Conservation (phyloP, 2,888 invertebrate genomes). For the Lutraria lutraria region DNA sequence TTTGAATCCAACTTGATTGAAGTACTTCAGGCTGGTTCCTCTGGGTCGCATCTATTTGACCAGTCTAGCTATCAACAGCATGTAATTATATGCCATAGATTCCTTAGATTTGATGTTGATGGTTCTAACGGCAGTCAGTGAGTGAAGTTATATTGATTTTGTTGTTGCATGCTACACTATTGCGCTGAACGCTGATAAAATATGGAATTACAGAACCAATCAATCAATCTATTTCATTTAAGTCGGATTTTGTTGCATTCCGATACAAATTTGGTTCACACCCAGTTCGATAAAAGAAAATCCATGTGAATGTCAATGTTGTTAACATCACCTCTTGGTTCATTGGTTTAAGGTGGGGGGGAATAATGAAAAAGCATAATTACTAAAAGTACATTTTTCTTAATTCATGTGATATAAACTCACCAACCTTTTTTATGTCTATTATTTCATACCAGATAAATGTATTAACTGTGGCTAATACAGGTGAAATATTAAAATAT, state of each 20-base stretch:
- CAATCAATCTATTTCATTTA: slow-evolving; percentile 4
- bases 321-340: background rate
- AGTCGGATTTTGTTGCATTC: slow-evolving; percentile 16
- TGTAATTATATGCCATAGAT: no score
- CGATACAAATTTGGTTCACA: background rate
- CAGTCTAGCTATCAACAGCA: no score
- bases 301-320: background rate
- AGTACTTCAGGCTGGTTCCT: no score
- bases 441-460: background rate
- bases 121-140: no score
- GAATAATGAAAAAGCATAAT: background rate
- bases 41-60: no score
- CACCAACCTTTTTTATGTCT: background rate
- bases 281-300: background rate
- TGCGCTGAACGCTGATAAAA: background rate
- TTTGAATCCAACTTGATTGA: no score
- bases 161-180: background rate
- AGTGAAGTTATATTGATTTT: background rate
- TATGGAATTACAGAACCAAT: background rate
- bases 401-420: background rate
- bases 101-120: no score
- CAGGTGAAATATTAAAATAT: slow-evolving; percentile 50
- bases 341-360: background rate
- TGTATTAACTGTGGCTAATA: background rate
- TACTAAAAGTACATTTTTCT: background rate